Evolutionary conservation across 2,113 vertebrate genomes (phyloP), one percentile per base, ranked within the genome.

Genomic region (cattle (Bos taurus)): DNA sequence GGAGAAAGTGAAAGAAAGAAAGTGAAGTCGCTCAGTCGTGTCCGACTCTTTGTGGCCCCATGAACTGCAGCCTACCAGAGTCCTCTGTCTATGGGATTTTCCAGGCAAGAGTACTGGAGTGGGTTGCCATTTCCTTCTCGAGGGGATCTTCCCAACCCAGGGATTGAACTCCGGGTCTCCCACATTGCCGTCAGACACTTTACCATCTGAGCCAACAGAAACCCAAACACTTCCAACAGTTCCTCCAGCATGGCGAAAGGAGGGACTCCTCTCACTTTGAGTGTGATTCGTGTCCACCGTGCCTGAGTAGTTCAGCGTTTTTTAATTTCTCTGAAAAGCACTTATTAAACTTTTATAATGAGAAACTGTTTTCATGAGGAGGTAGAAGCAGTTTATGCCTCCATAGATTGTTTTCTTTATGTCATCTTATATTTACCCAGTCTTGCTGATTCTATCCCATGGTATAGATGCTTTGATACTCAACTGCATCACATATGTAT

Each of bases 211-310:
- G 59, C 59, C 59, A 60, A 26, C 57, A 52, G 2, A 50, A 0
- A 46, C 33, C 33, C 15, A 26, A 11, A 57, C 12, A 6, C 13
- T 25, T 46, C 25, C 23, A 10, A 25, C 23, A 23, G 15, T 7
- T 26, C 13, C 67, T 48, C 71, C 5, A 3, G 11, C 6, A 7
- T 43, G 50, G 56, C 0, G 0, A 30, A 28, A 52, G 10, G 0
- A 33, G 2, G 8, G 30, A 9, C 17, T n/a, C 13, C 13, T 43
- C 83, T 48, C 46, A 50, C 52, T 33, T 2, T 25, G 6, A n/a
- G 17, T 23, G 25, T 14, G 15, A 80, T 81, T 88, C 36, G 13
- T 40, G 19, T 81, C 87, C 19, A 46, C 30, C 1, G 23, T 11
- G 43, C 21, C 46, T 40, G 33, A 56, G 17, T 17, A 10, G 2